Base-by-base conservation (phyloP, 1,140 invertebrate species). In the Frieseomelitta varia region DNA sequence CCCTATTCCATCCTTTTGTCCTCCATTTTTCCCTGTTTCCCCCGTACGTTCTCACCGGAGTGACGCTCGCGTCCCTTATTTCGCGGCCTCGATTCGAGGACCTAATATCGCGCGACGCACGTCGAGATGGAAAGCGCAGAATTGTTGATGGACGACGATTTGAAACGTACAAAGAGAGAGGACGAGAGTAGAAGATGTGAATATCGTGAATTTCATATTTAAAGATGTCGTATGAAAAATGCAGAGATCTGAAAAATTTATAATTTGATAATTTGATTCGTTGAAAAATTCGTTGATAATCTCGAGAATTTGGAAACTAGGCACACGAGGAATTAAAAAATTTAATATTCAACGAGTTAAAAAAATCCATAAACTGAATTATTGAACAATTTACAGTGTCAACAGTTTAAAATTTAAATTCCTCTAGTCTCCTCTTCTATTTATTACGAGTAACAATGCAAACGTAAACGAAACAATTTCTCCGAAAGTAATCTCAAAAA, bases 31-130 rank as follows among this genome's bases (percentile, higher is more conserved):
- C 73, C 55, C 56, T 27, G 55, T 53, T 81, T 73, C n/a, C 1
- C 27, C 51, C 21, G 39, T 47, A 47, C 39, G 39, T 69, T 27
- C 34, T 34, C 81, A 24, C 39, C 75, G 61, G 1, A n/a, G 30
- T 27, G 61, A 1, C 4, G 12, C 24, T 53, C 14, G 68, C 67
- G 21, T 10, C 39, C 61, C 53, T 84, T 74, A 68, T 90, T 85
- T 86, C 76, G 71, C 73, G 73, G n/a, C 61, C 80, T 82, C 47
- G 81, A 83, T 71, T 78, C 81, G 74, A 78, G 55, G 47, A 75
- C 65, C 81, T 83, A 83, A 83, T 83, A 83, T 83, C 81, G 39
- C 65, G 39, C 65, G 81, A 83, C 81, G n/a, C n/a, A n/a, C n/a
- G n/a, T n/a, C n/a, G 14, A 83, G 81, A 83, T 78, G 78, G 61